These are phyloP conservation scores for Callaeas wilsoni DNA, from an alignment of 2,113 vertebrate genomes.

Conservation along the genomic window DNA sequence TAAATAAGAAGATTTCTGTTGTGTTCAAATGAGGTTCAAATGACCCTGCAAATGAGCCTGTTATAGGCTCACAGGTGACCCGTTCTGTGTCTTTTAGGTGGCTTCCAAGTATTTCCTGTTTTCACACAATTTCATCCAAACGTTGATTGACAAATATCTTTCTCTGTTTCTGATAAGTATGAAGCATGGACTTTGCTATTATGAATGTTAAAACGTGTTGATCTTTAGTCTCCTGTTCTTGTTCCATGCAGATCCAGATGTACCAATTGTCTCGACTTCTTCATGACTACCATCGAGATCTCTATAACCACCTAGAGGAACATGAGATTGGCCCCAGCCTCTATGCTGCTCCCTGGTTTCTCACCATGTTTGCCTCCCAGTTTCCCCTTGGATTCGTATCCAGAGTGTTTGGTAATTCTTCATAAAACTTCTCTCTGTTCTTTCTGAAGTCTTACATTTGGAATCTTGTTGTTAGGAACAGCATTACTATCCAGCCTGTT, in stretches of 20 bases:
- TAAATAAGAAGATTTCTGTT: neutral
- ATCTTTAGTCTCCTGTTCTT: neutral
- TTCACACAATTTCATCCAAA: neutral
- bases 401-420: slow-evolving; percentile 79
- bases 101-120: neutral
- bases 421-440: neutral
- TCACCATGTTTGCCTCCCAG: slow-evolving; percentile 82
- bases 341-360: slow-evolving; percentile 83
- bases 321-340: slow-evolving; percentile 82
- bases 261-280: slow-evolving; percentile 83
- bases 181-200: neutral
- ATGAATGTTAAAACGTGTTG: neutral
- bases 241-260: slow-evolving; percentile 77
- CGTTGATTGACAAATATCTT: neutral
- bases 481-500: neutral
- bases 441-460: neutral
- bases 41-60: neutral
- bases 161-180: neutral
- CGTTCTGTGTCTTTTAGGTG: neutral
- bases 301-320: slow-evolving; percentile 79
- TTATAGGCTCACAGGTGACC: neutral
- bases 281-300: slow-evolving; percentile 81
- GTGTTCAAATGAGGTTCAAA: neutral
- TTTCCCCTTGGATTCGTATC: slow-evolving; percentile 82
- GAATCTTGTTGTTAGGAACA: neutral